phyloP scores from a whole-genome alignment of 1,140 invertebrate genomes.

The Rhagoletis pomonella region DNA sequence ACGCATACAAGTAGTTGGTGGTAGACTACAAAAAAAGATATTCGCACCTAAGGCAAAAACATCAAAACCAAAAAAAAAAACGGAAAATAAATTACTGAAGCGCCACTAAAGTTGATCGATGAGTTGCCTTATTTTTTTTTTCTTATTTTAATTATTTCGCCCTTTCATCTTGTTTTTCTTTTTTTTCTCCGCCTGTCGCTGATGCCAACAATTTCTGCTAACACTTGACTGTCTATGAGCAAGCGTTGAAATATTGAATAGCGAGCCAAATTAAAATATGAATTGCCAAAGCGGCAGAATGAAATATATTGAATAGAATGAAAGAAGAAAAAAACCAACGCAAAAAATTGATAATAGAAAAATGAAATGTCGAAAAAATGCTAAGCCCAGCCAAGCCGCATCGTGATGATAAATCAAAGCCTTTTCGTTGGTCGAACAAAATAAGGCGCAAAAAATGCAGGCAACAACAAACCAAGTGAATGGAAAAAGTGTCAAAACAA shows the following conservation, averaged over 20 bases:
- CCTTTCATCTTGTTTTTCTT: neutral
- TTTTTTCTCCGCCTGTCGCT: neutral
- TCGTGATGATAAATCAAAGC: slow-evolving; percentile 42
- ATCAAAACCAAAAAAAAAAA: neutral
- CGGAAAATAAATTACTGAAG: slow-evolving; percentile 12
- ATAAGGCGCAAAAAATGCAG: neutral
- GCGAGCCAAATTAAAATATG: slow-evolving; percentile 49
- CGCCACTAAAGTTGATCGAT: slow-evolving; percentile 19
- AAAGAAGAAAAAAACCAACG: neutral
- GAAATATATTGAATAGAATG: slow-evolving; percentile 49
- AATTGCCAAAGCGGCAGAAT: slow-evolving; percentile 39
- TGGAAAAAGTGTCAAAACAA: slow-evolving; percentile 28
- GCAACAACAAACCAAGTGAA: neutral
- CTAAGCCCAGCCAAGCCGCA: slow-evolving; percentile 37
- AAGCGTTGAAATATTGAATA: slow-evolving; percentile 48
- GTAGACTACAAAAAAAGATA: too few species aligned
- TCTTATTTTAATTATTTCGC: slow-evolving; percentile 37
- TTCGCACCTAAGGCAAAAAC: too few species aligned
- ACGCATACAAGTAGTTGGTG: too few species aligned
- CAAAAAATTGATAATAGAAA: slow-evolving; percentile 32
- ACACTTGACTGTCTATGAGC: slow-evolving; percentile 25
- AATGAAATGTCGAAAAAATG: slow-evolving; percentile 41
- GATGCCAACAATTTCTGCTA: neutral
- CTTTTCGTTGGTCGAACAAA: slow-evolving; percentile 46
- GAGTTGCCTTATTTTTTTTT: slow-evolving; percentile 21